Evolutionary conservation across 1,140 invertebrate genomes (phyloP).

Genomic region (Spodoptera frugiperda): DNA sequence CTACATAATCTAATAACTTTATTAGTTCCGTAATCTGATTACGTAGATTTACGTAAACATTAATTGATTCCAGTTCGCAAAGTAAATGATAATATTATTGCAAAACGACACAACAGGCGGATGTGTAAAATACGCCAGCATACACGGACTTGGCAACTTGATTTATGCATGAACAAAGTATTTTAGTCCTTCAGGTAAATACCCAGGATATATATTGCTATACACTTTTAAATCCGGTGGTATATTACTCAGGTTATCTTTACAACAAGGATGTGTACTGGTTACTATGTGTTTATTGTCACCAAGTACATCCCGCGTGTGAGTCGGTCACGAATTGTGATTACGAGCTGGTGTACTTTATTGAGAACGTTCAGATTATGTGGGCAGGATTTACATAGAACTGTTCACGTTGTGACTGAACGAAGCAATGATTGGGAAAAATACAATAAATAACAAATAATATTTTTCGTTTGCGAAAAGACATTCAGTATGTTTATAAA

Average conservation of each 20-base stretch:
- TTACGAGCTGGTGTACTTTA: slow-evolving; percentile 38
- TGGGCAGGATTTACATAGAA: slow-evolving; percentile 16
- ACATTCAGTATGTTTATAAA: too few species aligned
- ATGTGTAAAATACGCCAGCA: slow-evolving; percentile 26
- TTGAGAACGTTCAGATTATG: slow-evolving; percentile 17
- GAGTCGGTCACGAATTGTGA: slow-evolving; percentile 56
- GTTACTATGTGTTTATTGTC: slow-evolving; percentile 53
- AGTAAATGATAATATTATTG: slow-evolving; percentile 46
- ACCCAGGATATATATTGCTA: slow-evolving; percentile 15
- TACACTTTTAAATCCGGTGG: slow-evolving; percentile 11
- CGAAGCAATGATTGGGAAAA: not conserved
- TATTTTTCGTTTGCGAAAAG: too few species aligned
- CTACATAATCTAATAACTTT: not conserved
- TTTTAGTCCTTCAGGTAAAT: slow-evolving; percentile 9
- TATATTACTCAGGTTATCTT: slow-evolving; percentile 26
- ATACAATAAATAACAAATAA: too few species aligned
- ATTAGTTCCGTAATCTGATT: not conserved
- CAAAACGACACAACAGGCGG: slow-evolving; percentile 20
- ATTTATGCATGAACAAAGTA: slow-evolving; percentile 24
- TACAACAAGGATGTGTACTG: slow-evolving; percentile 63
- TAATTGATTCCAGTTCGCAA: slow-evolving; percentile 10
- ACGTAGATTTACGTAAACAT: not conserved
- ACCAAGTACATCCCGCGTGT: slow-evolving; percentile 53
- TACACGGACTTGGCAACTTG: slow-evolving; percentile 18
- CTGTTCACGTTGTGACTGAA: not conserved